Base-by-base conservation (phyloP, 2,797 vertebrate species). In the Cyclopterus lumpus region DNA sequence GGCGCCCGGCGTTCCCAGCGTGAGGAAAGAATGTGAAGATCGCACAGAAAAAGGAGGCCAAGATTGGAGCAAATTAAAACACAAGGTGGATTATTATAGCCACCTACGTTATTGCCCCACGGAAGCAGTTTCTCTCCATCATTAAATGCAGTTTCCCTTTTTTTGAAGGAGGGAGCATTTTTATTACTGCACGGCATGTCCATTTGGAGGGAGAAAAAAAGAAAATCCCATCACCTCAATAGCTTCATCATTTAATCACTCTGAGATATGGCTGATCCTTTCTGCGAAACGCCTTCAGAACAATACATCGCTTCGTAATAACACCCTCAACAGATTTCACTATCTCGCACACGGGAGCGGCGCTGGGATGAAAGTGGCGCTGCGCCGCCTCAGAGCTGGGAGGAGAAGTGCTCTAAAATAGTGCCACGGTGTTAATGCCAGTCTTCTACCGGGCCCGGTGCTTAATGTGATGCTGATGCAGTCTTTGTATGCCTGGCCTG, bases 361-460 rank as follows among this genome's bases (percentile, higher is more conserved):
- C 79, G 72, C 66, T 61, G 4, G 61, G 75, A 88, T 65, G 67
- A 40, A 70, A 61, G 74, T 49, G 73, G 67, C 69, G 58, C 78
- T 84, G 79, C 73, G 67, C 57, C 68, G 62, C 62, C 76, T 80
- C 16, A 3, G 55, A 84, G 80, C 67, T 61, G 42, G 10, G 40
- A 59, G 32, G 62, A 30, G 69, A 78, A 87, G 73, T 8, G 54
- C 65, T 83, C 72, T 77, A 80, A 89, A 88, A 89, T 87, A 91
- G 71, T 67, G 83, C 77, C 74, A 83, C 84, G 75, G 81, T 89
- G 83, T 83, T 63, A 81, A 79, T 76, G 71, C 63, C 70, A 46
- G 18, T 81, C 72, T 57, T 81, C 22, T 42, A 55, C 34, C 0
- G 22, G 42, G 75, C 71, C 80, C 66, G 44, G 44, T 54, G 75